Percentiles rank a stretch among this genome's conserved stretches.
Conservation (phyloP, 1,140 invertebrate genomes). For the Anastrepha obliqua region DNA sequence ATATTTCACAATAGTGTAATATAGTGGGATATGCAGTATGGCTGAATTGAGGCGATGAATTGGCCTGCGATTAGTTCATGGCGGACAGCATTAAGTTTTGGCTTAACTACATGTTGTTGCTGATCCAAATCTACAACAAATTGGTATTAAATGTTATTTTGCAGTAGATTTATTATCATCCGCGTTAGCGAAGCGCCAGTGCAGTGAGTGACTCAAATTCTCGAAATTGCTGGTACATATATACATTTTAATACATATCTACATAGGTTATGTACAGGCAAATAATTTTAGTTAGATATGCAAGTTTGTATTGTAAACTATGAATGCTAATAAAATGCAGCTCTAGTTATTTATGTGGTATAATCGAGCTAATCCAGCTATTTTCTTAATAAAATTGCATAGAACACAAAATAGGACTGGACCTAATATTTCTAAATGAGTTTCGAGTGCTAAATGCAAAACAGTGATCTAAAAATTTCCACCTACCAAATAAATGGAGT, state of each 20-base stretch:
- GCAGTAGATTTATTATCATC: conserved; percentile 47
- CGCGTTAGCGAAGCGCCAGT: neutral
- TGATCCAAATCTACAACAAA: conserved; percentile 72
- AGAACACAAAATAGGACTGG: too few species aligned
- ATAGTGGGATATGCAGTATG: neutral
- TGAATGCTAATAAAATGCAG: neutral
- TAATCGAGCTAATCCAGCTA: neutral
- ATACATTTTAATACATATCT: conserved; percentile 1
- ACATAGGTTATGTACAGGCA: too few species aligned
- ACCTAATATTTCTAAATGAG: too few species aligned
- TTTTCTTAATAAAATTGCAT: too few species aligned
- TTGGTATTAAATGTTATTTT: conserved; percentile 73
- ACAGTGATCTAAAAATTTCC: too few species aligned
- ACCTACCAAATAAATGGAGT: too few species aligned
- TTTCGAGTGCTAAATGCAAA: too few species aligned
- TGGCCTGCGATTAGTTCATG: neutral
- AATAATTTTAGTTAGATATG: neutral
- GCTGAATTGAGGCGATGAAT: neutral
- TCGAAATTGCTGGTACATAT: neutral
- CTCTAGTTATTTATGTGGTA: neutral
- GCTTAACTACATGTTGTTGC: conserved; percentile 64
- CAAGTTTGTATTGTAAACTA: neutral
- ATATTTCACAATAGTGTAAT: neutral
- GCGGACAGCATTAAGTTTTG: neutral
- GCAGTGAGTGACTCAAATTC: neutral